phyloP scores from a whole-genome alignment of 2,888 invertebrate species.

The Oegoconia quadripuncta region DNA sequence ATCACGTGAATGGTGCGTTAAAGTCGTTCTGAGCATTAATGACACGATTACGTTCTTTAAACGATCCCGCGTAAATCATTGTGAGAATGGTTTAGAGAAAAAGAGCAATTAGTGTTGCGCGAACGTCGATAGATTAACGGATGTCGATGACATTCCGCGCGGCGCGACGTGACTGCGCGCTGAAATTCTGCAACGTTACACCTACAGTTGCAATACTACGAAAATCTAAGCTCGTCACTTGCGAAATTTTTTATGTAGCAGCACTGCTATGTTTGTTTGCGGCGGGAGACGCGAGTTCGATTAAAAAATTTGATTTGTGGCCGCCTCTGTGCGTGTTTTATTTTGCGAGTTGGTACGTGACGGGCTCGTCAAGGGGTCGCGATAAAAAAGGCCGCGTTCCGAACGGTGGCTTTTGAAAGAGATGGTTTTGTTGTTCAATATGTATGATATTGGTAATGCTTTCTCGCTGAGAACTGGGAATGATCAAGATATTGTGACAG shows the following conservation, averaged over 20 bases:
- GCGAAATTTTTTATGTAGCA: too few species aligned
- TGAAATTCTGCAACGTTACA: slow-evolving; percentile 47
- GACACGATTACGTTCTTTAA: slow-evolving; percentile 53
- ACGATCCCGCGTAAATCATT: slow-evolving; percentile 66
- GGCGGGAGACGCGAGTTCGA: slow-evolving; percentile 63
- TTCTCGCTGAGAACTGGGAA: too few species aligned
- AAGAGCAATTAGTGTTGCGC: slow-evolving; percentile 74
- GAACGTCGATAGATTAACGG: slow-evolving; percentile 71
- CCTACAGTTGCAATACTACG: background rate
- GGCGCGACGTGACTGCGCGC: slow-evolving; percentile 65
- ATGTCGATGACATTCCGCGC: slow-evolving; percentile 71
- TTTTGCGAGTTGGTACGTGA: slow-evolving; percentile 71
- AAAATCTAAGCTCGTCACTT: background rate
- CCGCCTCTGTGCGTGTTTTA: slow-evolving; percentile 70
- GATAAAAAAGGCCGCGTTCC: slow-evolving; percentile 39
- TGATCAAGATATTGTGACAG: too few species aligned
- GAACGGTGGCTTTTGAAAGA: slow-evolving; percentile 29
- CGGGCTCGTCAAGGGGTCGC: slow-evolving; percentile 51
- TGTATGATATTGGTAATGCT: too few species aligned
- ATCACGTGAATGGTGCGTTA: slow-evolving; percentile 57
- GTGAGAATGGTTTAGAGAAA: slow-evolving; percentile 60
- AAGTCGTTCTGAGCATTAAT: slow-evolving; percentile 62
- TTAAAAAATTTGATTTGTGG: slow-evolving; percentile 79
- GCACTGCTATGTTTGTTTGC: slow-evolving; percentile 1
- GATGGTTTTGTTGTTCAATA: slow-evolving; percentile 29